A percentile compares a stretch with the other conserved stretches of the same genome.
Conservation (phyloP, 1,140 invertebrate genomes). For the Cotesia typhae region DNA sequence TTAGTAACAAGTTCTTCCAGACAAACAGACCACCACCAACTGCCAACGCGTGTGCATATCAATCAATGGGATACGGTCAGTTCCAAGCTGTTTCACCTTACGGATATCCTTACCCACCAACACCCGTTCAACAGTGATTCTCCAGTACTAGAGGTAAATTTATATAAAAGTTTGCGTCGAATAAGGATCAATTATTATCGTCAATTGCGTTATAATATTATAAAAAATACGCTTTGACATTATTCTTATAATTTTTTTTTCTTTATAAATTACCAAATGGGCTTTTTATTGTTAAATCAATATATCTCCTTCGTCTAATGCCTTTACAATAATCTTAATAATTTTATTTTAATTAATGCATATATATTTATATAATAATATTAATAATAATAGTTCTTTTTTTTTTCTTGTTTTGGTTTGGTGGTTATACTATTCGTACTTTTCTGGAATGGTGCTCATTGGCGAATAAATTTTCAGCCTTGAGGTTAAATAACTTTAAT, state of each 20-base stretch:
- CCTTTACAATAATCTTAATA: too few species aligned
- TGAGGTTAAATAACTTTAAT: constrained; percentile 15
- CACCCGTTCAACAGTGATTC: constrained; percentile 64
- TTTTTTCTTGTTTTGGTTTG: constrained; percentile 50
- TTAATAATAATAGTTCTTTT: constrained; percentile 41
- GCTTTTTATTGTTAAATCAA: too few species aligned
- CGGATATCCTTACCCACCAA: constrained; percentile 66
- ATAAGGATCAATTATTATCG: constrained; percentile 25
- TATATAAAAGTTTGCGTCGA: constrained; percentile 55
- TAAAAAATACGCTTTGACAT: too few species aligned
- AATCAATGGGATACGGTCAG: constrained; percentile 67
- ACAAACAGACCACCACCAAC: constrained; percentile 66
- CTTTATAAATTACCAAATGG: too few species aligned
- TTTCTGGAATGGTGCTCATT: constrained; percentile 48
- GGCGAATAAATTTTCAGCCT: constrained; percentile 23
- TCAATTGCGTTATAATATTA: neutral
- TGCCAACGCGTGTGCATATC: constrained; percentile 69
- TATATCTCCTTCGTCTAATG: too few species aligned
- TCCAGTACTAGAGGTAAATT: constrained; percentile 44
- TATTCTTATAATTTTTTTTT: neutral
- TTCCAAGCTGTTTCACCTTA: constrained; percentile 66
- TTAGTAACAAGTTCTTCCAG: constrained; percentile 74
- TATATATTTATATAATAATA: constrained; percentile 9
- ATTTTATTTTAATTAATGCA: too few species aligned
- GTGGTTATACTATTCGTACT: constrained; percentile 44